phyloP scores from a whole-genome alignment of 2,888 invertebrate species.

The Cerastis rubricosa region DNA sequence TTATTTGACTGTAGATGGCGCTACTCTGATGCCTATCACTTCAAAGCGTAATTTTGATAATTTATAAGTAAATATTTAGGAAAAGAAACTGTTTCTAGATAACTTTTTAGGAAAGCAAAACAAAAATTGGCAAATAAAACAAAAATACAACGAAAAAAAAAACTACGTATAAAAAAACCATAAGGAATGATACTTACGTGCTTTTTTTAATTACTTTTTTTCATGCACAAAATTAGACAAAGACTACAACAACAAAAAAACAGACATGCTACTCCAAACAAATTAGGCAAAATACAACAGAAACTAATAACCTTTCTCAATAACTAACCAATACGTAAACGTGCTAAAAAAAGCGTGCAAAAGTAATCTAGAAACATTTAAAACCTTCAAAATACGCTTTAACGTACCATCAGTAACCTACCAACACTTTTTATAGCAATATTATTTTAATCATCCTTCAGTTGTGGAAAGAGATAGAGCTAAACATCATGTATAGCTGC shows the following conservation, averaged over 20 bases:
- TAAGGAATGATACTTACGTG: constrained; percentile 49
- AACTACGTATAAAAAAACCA: not conserved
- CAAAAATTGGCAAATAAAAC: constrained; percentile 1
- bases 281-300: constrained; percentile 19
- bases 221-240: constrained; percentile 52
- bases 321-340: constrained; percentile 34
- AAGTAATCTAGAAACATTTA: constrained; percentile 53
- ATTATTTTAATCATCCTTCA: not conserved
- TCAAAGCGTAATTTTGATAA: constrained; percentile 73
- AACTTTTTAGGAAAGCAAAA: constrained; percentile 22
- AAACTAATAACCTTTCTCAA: not conserved
- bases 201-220: constrained; percentile 18
- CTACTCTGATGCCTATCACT: constrained; percentile 70
- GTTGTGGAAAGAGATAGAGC: not conserved
- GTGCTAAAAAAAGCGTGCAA: constrained; percentile 65
- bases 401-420: constrained; percentile 62
- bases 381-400: constrained; percentile 72
- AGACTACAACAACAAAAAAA: constrained; percentile 22
- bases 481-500: not conserved
- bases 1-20: constrained; percentile 67
- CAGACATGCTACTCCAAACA: constrained; percentile 46
- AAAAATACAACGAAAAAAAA: not conserved
- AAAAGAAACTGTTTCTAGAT: constrained; percentile 47
- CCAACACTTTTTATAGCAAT: not conserved
- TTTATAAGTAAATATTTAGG: not conserved